Evolutionary conservation across 2,113 vertebrate genomes (phyloP), one percentile per base, ranked within the genome.

Genomic region (Gymnarchus niloticus): DNA sequence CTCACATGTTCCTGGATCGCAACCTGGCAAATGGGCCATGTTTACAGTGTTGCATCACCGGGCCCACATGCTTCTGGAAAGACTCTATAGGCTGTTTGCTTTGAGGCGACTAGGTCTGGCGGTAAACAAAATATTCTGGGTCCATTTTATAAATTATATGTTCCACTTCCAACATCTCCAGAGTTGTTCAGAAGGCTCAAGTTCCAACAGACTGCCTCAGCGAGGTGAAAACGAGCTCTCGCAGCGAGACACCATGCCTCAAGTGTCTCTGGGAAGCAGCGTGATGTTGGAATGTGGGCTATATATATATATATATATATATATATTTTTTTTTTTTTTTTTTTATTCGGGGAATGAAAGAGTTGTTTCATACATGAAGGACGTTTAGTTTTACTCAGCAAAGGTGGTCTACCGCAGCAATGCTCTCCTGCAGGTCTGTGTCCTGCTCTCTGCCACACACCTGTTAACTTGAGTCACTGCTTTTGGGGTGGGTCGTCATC

Each of bases 21-120:
- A 80, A 81, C 87, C 57, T 83, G 78, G 85, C 52, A 87, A 65
- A 83, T 56, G 90, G 84, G 87, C 92, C 88, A 91, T 91, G 76
- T 90, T 92, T 91, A 88, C 84, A 33, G 83, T 54, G 87, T 92
- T 89, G 88, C 91, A 91, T 93, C 88, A 92, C 87, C 14, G 33
- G 76, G 21, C 57, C 84, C n/a, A 41, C 82, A 86, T 83, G 78
- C 49, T 41, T 88, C 83, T 80, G 78, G 59, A 57, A 81, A 73
- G 84, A 51, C 83, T 10, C n/a, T 44, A 4, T 73, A 77, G 78
- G 37, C 80, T 25, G 78, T 69, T 17, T 19, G n/a, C n/a, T 41
- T 41, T 21, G 14, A 56, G 5, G 69, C 9, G n/a, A 48, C 44
- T 82, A 37, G 44, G 10, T 61, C 56, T 37, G 77, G 37, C 83